Evolutionary conservation across 2,113 vertebrate species (phyloP), one percentile per base, ranked within the genome.

Genomic region (Addax nasomaculatus): DNA sequence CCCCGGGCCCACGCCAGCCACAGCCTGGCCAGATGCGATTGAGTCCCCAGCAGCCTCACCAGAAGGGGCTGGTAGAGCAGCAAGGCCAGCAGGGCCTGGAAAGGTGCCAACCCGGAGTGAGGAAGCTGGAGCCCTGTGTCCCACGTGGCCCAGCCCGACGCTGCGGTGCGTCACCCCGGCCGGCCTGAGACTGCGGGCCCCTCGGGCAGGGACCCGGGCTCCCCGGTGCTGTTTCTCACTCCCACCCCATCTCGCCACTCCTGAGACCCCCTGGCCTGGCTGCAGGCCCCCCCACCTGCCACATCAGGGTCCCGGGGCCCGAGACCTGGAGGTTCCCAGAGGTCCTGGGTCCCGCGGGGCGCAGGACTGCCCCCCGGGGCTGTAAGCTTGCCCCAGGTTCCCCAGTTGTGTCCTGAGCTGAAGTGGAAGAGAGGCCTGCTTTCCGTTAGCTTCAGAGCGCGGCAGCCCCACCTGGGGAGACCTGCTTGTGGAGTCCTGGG

Each of bases 281-380:
- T n/a, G 19, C 70, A 33, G 13, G 29, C 36, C 5, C 14, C n/a
- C n/a, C 55, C 5, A 55, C 55, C 15, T 0, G 3, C 83, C 55
- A 58, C 0, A 17, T 30, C 36, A 2, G 8, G 83, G 15, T 25
- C n/a, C 8, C 1, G 0, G 25, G 27, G 53, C 43, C 79, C 2
- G 1, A 53, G 27, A 12, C 30, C 6, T 0, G 1, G 67, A n/a
- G 93, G 57, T 47, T 53, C 8, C 57, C 36, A 1, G 60, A 45
- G 0, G 4, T 6, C 67, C 33, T 1, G 2, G 8, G 21, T 27
- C 39, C 30, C 1, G 17, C 17, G 1, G 79, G 1, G 95, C 14
- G 1, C 45, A 2, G n/a, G 49, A 6, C 47, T 1, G 0, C 27
- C 12, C 0, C 9, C 11, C 5, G 0, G 13, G 43, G 62, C 4